A percentile compares a stretch with the other conserved stretches of the same genome.
These are phyloP conservation scores for Atta cephalotes DNA, from an alignment of 1,140 invertebrate genomes.

Conservation along the genomic window DNA sequence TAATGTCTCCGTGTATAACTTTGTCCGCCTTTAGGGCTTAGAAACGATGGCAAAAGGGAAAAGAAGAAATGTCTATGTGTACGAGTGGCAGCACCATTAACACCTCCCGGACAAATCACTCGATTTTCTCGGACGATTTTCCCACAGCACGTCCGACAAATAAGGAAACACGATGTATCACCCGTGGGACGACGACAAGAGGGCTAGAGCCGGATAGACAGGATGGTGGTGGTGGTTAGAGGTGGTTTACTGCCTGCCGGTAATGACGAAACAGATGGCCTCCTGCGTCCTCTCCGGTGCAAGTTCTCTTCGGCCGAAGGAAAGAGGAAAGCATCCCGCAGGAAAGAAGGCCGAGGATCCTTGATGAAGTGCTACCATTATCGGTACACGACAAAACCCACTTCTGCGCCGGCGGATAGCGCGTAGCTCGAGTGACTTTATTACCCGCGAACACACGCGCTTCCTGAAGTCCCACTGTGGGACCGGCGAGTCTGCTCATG, in stretches of 20 bases:
- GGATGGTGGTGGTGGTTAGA: slow-evolving; percentile 46
- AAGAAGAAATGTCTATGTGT: slow-evolving; percentile 50
- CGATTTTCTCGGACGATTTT: slow-evolving; percentile 86
- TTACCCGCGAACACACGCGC: slow-evolving; percentile 82
- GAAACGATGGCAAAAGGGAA: slow-evolving; percentile 26
- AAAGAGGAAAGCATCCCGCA: slow-evolving; percentile 75
- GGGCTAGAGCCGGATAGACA: slow-evolving; percentile 42
- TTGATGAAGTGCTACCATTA: slow-evolving; percentile 86
- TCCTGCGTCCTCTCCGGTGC: slow-evolving; percentile 68
- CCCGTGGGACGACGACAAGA: slow-evolving; percentile 83
- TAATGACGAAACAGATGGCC: slow-evolving; percentile 87
- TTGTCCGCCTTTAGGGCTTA: slow-evolving; percentile 8
- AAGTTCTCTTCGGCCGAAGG: slow-evolving; percentile 7
- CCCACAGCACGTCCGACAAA: slow-evolving; percentile 85
- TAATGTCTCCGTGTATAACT: slow-evolving; percentile 21
- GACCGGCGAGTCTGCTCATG: slow-evolving; percentile 55
- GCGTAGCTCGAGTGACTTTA: slow-evolving; percentile 80
- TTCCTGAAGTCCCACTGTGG: slow-evolving; percentile 79
- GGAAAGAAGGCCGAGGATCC: slow-evolving; percentile 75
- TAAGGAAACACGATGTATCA: slow-evolving; percentile 86
- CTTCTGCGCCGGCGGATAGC: slow-evolving; percentile 72
- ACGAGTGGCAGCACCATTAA: slow-evolving; percentile 79
- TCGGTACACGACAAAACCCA: slow-evolving; percentile 84
- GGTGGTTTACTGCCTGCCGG: slow-evolving; percentile 85
- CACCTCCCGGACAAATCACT: slow-evolving; percentile 86